These are phyloP conservation scores for Acropternis orthonyx DNA, from an alignment of 2,797 vertebrate species.

Conservation along the genomic window DNA sequence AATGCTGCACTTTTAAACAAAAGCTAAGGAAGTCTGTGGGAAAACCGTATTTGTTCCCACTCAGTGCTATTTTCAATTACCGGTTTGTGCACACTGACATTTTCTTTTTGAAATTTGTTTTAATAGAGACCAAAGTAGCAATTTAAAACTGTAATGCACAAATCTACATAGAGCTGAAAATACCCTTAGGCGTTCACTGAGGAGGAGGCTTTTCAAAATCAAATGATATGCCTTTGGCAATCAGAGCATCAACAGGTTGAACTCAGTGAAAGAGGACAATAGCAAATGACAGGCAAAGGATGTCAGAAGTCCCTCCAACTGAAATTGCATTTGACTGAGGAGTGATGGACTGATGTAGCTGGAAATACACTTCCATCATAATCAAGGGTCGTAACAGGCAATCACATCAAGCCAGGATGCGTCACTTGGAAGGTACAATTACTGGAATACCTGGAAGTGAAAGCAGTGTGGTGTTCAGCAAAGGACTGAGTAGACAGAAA, in stretches of 20 bases:
- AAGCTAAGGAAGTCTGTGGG: not conserved
- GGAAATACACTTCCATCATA: conserved; percentile 12
- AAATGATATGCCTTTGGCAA: conserved; percentile 10
- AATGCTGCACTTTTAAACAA: conserved; percentile 8
- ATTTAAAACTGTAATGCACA: conserved; percentile 37
- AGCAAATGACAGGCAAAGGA: not conserved
- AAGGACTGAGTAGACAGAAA: not conserved
- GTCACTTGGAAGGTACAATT: not conserved
- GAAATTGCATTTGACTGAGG: not conserved
- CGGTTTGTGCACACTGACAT: conserved; percentile 34
- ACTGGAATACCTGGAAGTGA: conserved; percentile 8
- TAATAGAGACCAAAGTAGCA: conserved; percentile 49
- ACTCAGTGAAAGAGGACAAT: not conserved
- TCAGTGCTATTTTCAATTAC: conserved; percentile 45
- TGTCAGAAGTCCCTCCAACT: not conserved
- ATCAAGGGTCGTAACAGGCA: not conserved
- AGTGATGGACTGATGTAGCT: not conserved
- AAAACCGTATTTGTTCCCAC: not conserved
- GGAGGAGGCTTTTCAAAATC: conserved; percentile 34
- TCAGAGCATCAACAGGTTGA: conserved; percentile 27
- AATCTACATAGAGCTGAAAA: conserved; percentile 54
- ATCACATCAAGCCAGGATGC: not conserved
- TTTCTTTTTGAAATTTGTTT: conserved; percentile 48
- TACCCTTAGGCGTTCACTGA: not conserved
- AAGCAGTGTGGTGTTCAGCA: not conserved